phyloP scores from a whole-genome alignment of 2,797 vertebrate genomes.

The Centroberyx gerrardi region DNA sequence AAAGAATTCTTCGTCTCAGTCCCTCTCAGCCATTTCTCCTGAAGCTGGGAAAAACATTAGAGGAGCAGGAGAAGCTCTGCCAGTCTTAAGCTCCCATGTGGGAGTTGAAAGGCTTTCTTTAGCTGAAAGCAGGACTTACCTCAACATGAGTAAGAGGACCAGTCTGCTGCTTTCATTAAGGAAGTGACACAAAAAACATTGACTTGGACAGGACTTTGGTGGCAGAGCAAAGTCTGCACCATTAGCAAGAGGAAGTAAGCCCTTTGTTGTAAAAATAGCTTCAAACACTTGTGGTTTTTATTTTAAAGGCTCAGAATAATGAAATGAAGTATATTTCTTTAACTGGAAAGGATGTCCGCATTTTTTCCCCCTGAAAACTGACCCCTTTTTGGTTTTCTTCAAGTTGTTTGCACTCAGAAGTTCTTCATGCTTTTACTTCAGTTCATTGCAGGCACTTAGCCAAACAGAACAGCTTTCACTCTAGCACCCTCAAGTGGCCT shows the following conservation, averaged over 20 bases:
- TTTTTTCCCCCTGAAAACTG: constrained; percentile 28
- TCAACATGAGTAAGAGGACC: constrained; percentile 64
- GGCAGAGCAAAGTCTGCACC: constrained; percentile 62
- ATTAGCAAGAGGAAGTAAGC: constrained; percentile 68
- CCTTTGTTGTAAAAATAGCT: constrained; percentile 68
- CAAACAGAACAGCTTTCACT: constrained; percentile 48
- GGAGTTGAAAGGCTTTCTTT: constrained; percentile 78
- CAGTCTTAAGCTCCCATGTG: constrained; percentile 78
- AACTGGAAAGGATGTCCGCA: constrained; percentile 34
- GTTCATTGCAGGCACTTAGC: constrained; percentile 4
- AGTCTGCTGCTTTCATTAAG: constrained; percentile 85
- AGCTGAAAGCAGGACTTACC: constrained; percentile 72
- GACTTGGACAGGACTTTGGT: constrained; percentile 51
- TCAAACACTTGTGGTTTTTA: constrained; percentile 45
- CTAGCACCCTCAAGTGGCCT: constrained; percentile 58
- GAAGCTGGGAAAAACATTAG: constrained; percentile 85
- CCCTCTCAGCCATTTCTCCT: constrained; percentile 59
- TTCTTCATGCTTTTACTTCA: constrained; percentile 33
- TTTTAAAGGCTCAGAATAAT: constrained; percentile 54
- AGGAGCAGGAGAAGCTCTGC: constrained; percentile 75
- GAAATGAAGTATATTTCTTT: constrained; percentile 50
- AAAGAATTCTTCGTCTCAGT: constrained; percentile 66
- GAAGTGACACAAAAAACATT: constrained; percentile 76
- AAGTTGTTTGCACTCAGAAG: constrained; percentile 34
- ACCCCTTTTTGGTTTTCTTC: constrained; percentile 31